Evolutionary conservation across 2,113 vertebrate species (phyloP).

Genomic region (Nothobranchius furzeri): DNA sequence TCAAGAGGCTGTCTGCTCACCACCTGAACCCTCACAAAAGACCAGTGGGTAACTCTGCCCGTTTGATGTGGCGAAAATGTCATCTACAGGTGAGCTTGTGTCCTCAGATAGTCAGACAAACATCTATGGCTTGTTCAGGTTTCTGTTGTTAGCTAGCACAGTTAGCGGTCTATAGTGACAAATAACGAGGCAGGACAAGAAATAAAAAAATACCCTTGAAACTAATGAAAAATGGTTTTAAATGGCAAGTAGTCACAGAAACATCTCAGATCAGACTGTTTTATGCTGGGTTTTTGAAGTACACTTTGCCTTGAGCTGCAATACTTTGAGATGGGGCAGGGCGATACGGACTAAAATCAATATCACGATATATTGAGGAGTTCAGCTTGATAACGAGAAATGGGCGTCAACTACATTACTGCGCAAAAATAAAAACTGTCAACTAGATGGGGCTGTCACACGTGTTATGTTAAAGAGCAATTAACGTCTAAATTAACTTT

Average conservation of each 20-base stretch:
- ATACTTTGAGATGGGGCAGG: constrained; percentile 3
- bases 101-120: constrained; percentile 35
- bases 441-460: no score
- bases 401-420: no score
- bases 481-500: no score
- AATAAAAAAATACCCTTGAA: constrained; percentile 5
- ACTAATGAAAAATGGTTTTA: background rate
- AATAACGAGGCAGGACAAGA: constrained; percentile 21
- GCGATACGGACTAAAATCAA: no score
- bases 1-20: constrained; percentile 51
- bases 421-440: no score
- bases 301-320: constrained; percentile 3
- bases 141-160: constrained; percentile 60
- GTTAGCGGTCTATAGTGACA: constrained; percentile 36
- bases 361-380: no score
- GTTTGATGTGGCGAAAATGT: constrained; percentile 72
- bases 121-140: constrained; percentile 28
- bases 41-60: constrained; percentile 58
- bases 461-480: no score
- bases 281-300: background rate
- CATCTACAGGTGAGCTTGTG: constrained; percentile 53
- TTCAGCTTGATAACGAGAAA: no score
- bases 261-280: background rate
- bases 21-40: constrained; percentile 73
- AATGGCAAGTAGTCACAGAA: background rate